Base-by-base conservation (phyloP, 2,888 invertebrate genomes). In the Diarsia rubi region DNA sequence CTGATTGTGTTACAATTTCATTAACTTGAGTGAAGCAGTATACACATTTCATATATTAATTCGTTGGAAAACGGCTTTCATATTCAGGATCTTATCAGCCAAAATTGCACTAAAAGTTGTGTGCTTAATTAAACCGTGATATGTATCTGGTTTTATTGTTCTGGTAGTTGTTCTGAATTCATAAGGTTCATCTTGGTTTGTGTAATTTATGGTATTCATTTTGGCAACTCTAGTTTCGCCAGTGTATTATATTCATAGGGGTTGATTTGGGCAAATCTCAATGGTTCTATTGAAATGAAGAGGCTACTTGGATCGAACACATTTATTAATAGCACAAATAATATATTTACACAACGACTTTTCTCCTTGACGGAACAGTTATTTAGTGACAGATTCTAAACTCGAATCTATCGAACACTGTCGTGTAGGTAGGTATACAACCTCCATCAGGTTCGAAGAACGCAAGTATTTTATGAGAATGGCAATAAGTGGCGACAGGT, bases 1-100 rank as follows among this genome's bases (percentile, higher is more conserved):
- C 81, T 79, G 81, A 77, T 84, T 78, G 82, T 67, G 79, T 75
- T 74, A 85, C 85, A 74, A 82, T 86, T 85, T 84, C 77, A 86
- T 84, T 85, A 84, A 66, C 73, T 74, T 79, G 66, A 86, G 86
- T 86, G 73, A 71, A 78, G 69, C 67, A 84, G 78, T 65, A 67
- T 68, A 76, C 52, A 81, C 72, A 76, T 75, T 80, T 80, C 52
- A 70, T 70, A 70, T 57, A 81, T 79, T 78, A 63, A 81, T 83
- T 85, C 64, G 72, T 68, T 75, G 73, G 60, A 69, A 81, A 85
- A 83, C 69, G 69, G 66, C 72, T 78, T 83, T 86, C 83, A 76
- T 78, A 75, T 75, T 80, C 73, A 73, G 67, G 59, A 69, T 75
- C 70, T 83, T 86, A 78, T 78, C 78, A 78, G 62, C 62, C 67